Conservation (phyloP, 1,140 invertebrate genomes). For the Papilio dardanus region DNA sequence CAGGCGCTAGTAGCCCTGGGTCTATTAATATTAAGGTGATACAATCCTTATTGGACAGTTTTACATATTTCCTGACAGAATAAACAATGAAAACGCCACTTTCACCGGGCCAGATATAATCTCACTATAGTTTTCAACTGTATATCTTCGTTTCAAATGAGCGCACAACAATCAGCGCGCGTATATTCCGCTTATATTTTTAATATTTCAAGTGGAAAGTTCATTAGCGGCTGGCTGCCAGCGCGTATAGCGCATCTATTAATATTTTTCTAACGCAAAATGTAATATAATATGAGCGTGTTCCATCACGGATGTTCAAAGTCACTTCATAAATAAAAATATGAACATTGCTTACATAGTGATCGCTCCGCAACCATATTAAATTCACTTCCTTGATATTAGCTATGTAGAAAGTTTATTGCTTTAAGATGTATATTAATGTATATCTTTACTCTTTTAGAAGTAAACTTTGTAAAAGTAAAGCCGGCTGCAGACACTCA, state of each 20-base stretch:
- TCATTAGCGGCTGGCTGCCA: not conserved
- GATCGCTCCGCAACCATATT: not conserved
- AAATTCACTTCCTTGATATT: not conserved
- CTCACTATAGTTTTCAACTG: not conserved
- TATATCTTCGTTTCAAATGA: not conserved
- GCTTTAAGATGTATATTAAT: not conserved
- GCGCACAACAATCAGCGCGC: not conserved
- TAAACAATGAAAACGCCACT: too few relatives aligned
- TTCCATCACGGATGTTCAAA: not conserved
- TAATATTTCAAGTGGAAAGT: constrained; percentile 7
- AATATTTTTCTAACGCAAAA: not conserved
- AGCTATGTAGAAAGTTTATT: not conserved
- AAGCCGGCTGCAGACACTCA: too few relatives aligned
- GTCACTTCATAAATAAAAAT: constrained; percentile 2
- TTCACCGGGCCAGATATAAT: not conserved
- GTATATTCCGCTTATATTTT: not conserved
- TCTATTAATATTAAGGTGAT: too few relatives aligned
- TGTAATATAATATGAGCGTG: not conserved
- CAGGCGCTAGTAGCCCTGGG: too few relatives aligned
- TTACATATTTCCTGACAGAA: too few relatives aligned
- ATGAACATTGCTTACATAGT: constrained; percentile 1
- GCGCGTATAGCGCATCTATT: not conserved
- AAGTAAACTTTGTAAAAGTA: too few relatives aligned
- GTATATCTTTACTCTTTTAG: not conserved
- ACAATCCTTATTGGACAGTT: too few relatives aligned